These are phyloP conservation scores for Leucosticte australis DNA, from an alignment of 2,113 vertebrate species.

Conservation along the genomic window DNA sequence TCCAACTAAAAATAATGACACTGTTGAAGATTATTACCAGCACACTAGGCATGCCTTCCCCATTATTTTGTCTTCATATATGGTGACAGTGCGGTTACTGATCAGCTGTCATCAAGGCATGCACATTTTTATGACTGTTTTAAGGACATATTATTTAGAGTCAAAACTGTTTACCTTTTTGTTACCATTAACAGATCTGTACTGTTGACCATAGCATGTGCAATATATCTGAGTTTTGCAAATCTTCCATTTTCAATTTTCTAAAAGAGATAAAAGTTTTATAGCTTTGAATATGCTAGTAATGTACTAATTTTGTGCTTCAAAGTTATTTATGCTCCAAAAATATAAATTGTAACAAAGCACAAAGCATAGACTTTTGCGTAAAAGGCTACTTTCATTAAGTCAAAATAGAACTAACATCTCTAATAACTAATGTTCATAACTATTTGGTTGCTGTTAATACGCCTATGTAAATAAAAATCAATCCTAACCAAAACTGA, in stretches of 20 bases:
- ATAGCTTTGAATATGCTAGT: background rate
- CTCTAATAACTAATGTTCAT: background rate
- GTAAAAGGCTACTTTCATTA: background rate
- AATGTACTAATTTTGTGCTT: background rate
- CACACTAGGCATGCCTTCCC: background rate
- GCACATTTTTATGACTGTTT: background rate
- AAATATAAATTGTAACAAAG: background rate
- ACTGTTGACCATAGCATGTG: conserved; percentile 94
- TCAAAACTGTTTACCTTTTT: conserved; percentile 81
- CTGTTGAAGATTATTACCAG: background rate
- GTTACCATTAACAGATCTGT: conserved; percentile 97
- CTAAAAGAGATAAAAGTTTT: conserved; percentile 72
- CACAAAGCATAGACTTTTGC: background rate
- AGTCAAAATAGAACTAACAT: background rate
- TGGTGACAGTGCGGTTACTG: background rate
- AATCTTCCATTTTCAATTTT: conserved; percentile 98
- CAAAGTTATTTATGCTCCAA: background rate
- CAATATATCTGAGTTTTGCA: conserved; percentile 93
- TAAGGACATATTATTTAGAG: background rate
- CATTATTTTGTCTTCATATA: background rate
- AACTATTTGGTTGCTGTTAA: background rate
- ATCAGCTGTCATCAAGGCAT: background rate
- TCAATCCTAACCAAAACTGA: background rate
- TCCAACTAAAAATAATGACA: background rate
- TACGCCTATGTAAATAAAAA: background rate